These are phyloP conservation scores for Nasonia vitripennis DNA, from an alignment of 1,140 invertebrate species.

Conservation along the genomic window DNA sequence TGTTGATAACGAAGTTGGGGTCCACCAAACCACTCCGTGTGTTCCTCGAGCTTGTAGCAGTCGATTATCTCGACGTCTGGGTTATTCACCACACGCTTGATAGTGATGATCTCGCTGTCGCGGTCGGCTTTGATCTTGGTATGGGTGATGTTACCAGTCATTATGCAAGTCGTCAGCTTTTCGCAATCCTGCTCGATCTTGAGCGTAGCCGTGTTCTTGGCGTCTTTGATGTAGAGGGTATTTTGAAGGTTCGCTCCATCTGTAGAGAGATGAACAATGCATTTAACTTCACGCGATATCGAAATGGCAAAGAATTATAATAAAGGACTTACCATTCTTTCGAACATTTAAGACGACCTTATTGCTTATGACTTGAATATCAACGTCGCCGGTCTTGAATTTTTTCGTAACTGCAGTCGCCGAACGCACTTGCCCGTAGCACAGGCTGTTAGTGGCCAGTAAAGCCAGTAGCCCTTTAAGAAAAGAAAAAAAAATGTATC, in stretches of 20 bases:
- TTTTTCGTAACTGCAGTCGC: not conserved
- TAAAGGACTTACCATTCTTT: slow-evolving; percentile 10
- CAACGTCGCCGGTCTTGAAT: slow-evolving; percentile 31
- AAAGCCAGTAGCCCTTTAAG: not conserved
- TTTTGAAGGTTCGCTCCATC: not conserved
- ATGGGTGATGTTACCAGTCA: slow-evolving; percentile 43
- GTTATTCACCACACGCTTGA: slow-evolving; percentile 52
- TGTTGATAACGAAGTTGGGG: slow-evolving; percentile 78
- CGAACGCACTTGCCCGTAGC: not conserved
- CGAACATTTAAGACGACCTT: slow-evolving; percentile 8
- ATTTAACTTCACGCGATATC: not conserved
- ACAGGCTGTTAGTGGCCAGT: not conserved
- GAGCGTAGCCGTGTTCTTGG: not conserved
- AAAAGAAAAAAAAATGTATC: not conserved
- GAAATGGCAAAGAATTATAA: not conserved
- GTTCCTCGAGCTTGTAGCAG: slow-evolving; percentile 60
- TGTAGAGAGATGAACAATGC: not conserved
- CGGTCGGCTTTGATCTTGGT: slow-evolving; percentile 56
- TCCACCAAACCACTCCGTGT: slow-evolving; percentile 78
- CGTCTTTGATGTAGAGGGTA: not conserved
- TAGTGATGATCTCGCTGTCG: slow-evolving; percentile 53
- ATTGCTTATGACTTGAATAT: not conserved
- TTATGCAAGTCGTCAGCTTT: slow-evolving; percentile 54
- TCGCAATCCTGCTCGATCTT: slow-evolving; percentile 51
- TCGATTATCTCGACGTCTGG: slow-evolving; percentile 56